Evolutionary conservation across 2,888 invertebrate genomes (phyloP).

Genomic region (Ormyrus rosae): DNA sequence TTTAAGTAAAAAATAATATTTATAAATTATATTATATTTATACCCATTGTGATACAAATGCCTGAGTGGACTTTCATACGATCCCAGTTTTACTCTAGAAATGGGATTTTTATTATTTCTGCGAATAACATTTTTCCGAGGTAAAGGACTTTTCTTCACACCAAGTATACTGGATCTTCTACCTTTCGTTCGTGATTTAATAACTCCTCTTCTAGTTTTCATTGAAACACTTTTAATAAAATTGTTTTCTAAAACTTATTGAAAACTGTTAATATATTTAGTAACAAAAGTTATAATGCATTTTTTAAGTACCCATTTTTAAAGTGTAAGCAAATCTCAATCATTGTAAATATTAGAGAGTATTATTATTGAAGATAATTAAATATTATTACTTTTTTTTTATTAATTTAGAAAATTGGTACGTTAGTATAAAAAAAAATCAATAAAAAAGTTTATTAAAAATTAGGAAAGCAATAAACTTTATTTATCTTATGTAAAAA

Average conservation of each 20-base stretch:
- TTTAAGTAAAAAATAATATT: neutral
- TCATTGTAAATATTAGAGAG: too few relatives aligned
- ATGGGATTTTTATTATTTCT: neutral
- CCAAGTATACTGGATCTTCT: constrained; percentile 40
- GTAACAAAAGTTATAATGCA: too few relatives aligned
- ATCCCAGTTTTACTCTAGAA: neutral
- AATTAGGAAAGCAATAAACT: neutral
- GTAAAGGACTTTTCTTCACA: constrained; percentile 42
- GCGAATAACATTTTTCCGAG: neutral
- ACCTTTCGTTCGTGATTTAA: constrained; percentile 21
- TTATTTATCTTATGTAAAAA: neutral
- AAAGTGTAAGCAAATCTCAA: too few relatives aligned
- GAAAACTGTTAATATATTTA: too few relatives aligned
- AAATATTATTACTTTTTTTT: too few relatives aligned
- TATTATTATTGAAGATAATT: too few relatives aligned
- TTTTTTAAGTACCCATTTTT: too few relatives aligned
- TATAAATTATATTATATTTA: neutral
- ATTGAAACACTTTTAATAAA: constrained; percentile 18
- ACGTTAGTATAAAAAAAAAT: too few relatives aligned
- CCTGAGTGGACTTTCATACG: constrained; percentile 52
- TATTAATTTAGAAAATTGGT: too few relatives aligned
- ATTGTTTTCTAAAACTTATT: too few relatives aligned
- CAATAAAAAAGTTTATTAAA: neutral
- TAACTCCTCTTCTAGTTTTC: constrained; percentile 47
- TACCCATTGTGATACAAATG: constrained; percentile 43